phyloP scores from a whole-genome alignment of 2,797 vertebrate species.

The Onychomys torridus region DNA sequence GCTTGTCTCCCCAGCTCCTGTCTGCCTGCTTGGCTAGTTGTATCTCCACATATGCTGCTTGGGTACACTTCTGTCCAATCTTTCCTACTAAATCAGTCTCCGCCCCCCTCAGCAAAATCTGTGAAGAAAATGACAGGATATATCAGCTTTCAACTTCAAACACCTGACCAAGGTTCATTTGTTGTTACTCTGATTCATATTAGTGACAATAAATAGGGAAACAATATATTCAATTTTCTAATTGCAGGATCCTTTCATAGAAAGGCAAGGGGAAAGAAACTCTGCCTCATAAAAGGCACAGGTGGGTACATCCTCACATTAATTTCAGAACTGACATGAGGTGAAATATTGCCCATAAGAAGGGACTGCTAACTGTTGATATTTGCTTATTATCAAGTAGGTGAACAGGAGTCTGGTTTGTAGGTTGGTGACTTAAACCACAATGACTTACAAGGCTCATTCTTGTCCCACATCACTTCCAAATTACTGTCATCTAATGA shows the following conservation, averaged over 20 bases:
- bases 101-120: background rate
- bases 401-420: background rate
- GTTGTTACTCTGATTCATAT: conserved; percentile 28
- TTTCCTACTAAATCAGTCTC: background rate
- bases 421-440: background rate
- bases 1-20: background rate
- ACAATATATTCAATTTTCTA: conserved; percentile 34
- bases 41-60: background rate
- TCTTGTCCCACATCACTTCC: background rate
- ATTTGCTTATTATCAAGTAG: background rate
- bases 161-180: conserved; percentile 22
- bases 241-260: conserved; percentile 39
- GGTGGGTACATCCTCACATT: background rate
- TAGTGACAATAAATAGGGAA: conserved; percentile 48
- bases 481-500: background rate
- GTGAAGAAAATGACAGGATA: background rate
- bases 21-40: background rate
- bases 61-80: background rate
- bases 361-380: background rate
- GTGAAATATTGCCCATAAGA: conserved; percentile 16
- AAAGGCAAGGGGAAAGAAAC: background rate
- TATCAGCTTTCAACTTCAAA: conserved; percentile 22
- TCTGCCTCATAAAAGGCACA: background rate
- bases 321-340: conserved; percentile 8
- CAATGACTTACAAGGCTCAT: background rate